Evolutionary conservation across 2,888 invertebrate genomes (phyloP).

Genomic region (Ischnus inquisitorius): DNA sequence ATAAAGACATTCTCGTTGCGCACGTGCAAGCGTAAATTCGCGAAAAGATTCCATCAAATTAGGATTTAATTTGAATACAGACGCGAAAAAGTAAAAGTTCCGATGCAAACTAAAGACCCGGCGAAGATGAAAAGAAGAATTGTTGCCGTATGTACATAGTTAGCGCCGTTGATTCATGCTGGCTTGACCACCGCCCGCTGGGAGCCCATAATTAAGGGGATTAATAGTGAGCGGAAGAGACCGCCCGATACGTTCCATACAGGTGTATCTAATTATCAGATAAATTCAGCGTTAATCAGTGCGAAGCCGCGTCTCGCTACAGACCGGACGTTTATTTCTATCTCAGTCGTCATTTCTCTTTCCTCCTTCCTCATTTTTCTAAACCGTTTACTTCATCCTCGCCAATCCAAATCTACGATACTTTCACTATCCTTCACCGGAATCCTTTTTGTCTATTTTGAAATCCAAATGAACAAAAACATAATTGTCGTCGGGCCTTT

Average conservation of each 20-base stretch:
- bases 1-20: neutral
- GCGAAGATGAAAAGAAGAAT: slow-evolving; percentile 2
- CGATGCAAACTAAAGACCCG: neutral
- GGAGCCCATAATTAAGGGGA: slow-evolving; percentile 28
- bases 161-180: slow-evolving; percentile 5
- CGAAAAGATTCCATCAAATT: neutral
- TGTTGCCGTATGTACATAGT: neutral
- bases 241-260: slow-evolving; percentile 14
- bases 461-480: neutral
- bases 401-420: neutral
- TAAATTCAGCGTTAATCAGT: slow-evolving; percentile 54
- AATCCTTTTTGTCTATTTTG: neutral
- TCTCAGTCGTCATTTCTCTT: slow-evolving; percentile 22
- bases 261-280: slow-evolving; percentile 44
- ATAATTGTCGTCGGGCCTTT: too few species aligned
- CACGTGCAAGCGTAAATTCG: neutral
- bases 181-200: neutral
- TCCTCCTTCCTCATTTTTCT: neutral
- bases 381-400: slow-evolving; percentile 19
- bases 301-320: slow-evolving; percentile 41
- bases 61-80: neutral
- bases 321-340: slow-evolving; percentile 42
- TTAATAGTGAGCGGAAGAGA: slow-evolving; percentile 38
- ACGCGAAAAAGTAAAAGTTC: neutral
- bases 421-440: neutral